Base-by-base conservation (phyloP, 1,140 invertebrate species). In the Luehdorfia chinensis region DNA sequence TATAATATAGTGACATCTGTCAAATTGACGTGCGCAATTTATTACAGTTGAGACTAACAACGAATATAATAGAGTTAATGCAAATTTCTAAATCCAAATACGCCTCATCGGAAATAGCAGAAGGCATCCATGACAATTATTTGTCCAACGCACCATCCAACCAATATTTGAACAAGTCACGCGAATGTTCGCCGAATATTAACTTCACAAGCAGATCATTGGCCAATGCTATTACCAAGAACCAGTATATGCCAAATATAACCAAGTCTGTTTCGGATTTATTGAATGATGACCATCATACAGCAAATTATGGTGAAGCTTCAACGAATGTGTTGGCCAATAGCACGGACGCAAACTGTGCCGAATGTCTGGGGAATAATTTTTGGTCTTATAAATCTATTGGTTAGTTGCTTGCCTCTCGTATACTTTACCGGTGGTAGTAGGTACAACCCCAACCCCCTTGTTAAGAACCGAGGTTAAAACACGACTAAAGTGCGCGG, bases 301-400 rank as follows among this genome's bases (percentile, higher is more conserved):
- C 11, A 31, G 47, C 36, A 12, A 19, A 21, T 14, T 37, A 25
- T 19, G 11, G 16, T 14, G 32, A 8, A 21, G 21, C 32, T 31
- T 14, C 27, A 43, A 52, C 36, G 21, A 46, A 21, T 21, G 6
- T 21, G 19, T 54, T 58, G 50, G 8, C 36, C 8, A 52, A 30
- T 6, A 44, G 51, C 5, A 23, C 48, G n/a, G 56, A 57, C 4
- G 53, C 51, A 0, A 53, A 49, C 16, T 66, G 66, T 12, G 59
- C 45, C 8, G 66, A 66, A 31, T 66, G 66, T 18, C 27, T 60
- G 1, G 33, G 21, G 7, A 69, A 69, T 19, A 58, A 62, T 15
- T 69, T 56, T 27, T 69, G 66, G 66, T 45, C 53, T 21, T 21
- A 16, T 25, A 33, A 31, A 13, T 27, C 18, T 30, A 28, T 25